Evolutionary conservation across 2,113 vertebrate species (phyloP), one percentile per base, ranked within the genome.

Genomic region (Maccullochella peelii): DNA sequence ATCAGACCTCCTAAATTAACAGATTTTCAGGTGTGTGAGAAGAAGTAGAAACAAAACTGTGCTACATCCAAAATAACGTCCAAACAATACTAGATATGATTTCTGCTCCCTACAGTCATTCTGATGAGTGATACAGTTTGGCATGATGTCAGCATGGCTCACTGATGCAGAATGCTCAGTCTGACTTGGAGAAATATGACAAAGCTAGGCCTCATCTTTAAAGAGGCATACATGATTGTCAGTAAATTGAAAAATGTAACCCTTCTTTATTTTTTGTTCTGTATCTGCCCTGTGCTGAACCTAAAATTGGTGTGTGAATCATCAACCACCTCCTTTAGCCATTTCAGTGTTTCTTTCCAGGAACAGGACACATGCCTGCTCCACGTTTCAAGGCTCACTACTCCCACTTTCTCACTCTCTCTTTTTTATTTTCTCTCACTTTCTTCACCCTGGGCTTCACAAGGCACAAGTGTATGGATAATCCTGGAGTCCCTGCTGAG

Each of bases 381-480:
- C 73, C 38, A 67, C 65, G 79, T 88, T 54, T 80, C 65, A 89
- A 88, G 65, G 67, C 61, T 89, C 30, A 21, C 85, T 84, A 75
- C 77, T 71, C 59, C 44, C 73, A 63, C 52, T 85, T 66, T 66
- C 44, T 49, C 42, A 4, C 15, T 55, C 25, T 18, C 2, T 52
- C 16, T 62, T 38, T 40, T 66, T 78, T 23, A 20, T 72, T 70
- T 15, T 72, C 55, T 66, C 10, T 77, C 44, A 16, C 30, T 73
- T n/a, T 55, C 67, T 68, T 70, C 65, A 73, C 83, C 47, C 54
- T 1, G 0, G 78, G 79, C 70, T 77, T 87, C 54, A 63, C 33
- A 79, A 69, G 38, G 73, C 86, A 91, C 90, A 90, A 80, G 88
- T 90, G 79, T 80, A 78, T 80, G 63, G 33, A 73, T 87, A 88